These are phyloP conservation scores for Anarsia innoxiella DNA, from an alignment of 2,888 invertebrate genomes.

Conservation along the genomic window DNA sequence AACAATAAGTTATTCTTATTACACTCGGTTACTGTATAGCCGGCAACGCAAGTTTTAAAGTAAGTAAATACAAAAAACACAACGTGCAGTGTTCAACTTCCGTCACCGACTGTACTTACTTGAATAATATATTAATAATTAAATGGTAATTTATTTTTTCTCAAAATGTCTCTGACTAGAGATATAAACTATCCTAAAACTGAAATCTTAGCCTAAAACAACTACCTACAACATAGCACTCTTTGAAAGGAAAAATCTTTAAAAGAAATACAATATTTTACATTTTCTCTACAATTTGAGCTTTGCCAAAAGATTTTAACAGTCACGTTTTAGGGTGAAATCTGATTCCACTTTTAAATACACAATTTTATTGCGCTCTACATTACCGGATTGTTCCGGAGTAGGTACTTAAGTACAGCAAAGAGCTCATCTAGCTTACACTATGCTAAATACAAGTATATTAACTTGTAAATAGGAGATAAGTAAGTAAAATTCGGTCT, in stretches of 20 bases:
- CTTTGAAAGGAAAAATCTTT: constrained; percentile 51
- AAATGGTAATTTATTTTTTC: constrained; percentile 69
- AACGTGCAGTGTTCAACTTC: no score
- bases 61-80: no score
- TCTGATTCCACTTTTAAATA: constrained; percentile 49
- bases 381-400: no score
- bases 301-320: constrained; percentile 55
- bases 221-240: constrained; percentile 66
- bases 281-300: constrained; percentile 58
- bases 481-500: no score
- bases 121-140: constrained; percentile 64
- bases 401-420: no score
- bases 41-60: no score
- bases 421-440: no score
- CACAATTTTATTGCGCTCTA: constrained; percentile 27
- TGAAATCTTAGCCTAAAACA: constrained; percentile 49
- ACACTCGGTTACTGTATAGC: constrained; percentile 58
- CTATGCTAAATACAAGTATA: no score
- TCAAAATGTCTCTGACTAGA: constrained; percentile 73
- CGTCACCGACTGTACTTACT: no score
- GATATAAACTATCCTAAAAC: constrained; percentile 64
- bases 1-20: constrained; percentile 63
- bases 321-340: constrained; percentile 55
- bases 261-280: constrained; percentile 33
- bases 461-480: no score